Base-by-base conservation (phyloP, 2,888 invertebrate genomes). In the Spatulosminthurus flaviceps region DNA sequence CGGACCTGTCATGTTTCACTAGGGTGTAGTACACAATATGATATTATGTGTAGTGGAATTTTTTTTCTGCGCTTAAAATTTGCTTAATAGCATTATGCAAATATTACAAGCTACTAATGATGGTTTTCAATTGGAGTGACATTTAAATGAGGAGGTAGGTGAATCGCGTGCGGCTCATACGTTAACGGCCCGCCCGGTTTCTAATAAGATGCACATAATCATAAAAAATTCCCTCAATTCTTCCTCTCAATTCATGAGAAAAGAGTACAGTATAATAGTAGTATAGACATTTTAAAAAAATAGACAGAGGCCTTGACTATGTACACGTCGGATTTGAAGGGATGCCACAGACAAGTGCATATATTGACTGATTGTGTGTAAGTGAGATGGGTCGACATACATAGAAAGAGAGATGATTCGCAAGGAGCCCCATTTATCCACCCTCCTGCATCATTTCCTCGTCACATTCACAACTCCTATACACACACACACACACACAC, bases 401-500 rank as follows among this genome's bases (percentile, higher is more conserved):
- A 11, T 4, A 64, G 64, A 64, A 51, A n/a, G n/a, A n/a, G n/a
- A n/a, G n/a, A n/a, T n/a, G n/a, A n/a, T n/a, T 64, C 2, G 70
- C 70, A 70, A 67, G 24, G 34, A 34, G 42, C 19, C 41, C 70
- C 42, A 70, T 34, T 72, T 43, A 51, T 51, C 43, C 72, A 22
- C 51, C 34, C 60, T 51, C 1, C n/a, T 41, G 9, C 42, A 72
- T 51, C 28, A 43, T 72, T 72, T 72, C 72, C 72, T 72, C 72
- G 7, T 72, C 72, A 24, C 43, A 4, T 21, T 71, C 43, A 29
- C n/a, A n/a, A n/a, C n/a, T n/a, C n/a, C n/a, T n/a, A n/a, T n/a
- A n/a, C n/a, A n/a, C n/a, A n/a, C n/a, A n/a, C n/a, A n/a, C n/a
- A n/a, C n/a, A n/a, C n/a, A n/a, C n/a, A n/a, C n/a, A n/a, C 19